A percentile compares a stretch with the other conserved stretches of the same genome.
phyloP scores from a whole-genome alignment of 2,888 invertebrate species.

The Polyploca ridens region DNA sequence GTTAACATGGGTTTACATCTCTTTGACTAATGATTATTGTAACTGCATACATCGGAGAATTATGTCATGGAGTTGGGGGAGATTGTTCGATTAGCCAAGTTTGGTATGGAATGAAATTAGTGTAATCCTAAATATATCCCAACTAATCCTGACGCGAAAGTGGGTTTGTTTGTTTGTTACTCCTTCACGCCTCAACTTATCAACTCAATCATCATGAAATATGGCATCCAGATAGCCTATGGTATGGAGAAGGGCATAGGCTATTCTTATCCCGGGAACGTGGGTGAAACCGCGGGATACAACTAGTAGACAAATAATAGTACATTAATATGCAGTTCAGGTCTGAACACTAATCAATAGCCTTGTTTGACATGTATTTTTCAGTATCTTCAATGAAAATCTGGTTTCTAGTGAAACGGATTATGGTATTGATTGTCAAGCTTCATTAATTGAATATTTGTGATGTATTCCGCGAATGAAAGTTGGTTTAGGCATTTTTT shows the following conservation, averaged over 20 bases:
- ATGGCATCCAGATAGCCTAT: too few relatives aligned
- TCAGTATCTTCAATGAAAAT: background rate
- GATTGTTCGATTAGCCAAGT: too few relatives aligned
- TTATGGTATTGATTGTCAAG: background rate
- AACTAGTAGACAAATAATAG: too few relatives aligned
- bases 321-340: too few relatives aligned
- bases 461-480: background rate
- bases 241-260: too few relatives aligned
- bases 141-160: too few relatives aligned
- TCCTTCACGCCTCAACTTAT: too few relatives aligned
- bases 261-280: too few relatives aligned
- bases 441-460: background rate
- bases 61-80: background rate
- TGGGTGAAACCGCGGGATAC: too few relatives aligned
- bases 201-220: too few relatives aligned
- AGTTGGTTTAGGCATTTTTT: background rate
- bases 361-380: background rate
- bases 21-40: constrained; percentile 47
- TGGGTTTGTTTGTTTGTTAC: too few relatives aligned
- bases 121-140: too few relatives aligned
- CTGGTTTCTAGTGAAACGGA: background rate
- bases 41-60: constrained; percentile 15
- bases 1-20: constrained; percentile 38
- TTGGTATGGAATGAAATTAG: background rate
- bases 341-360: background rate